phyloP scores from a whole-genome alignment of 2,797 vertebrate genomes.

The Notoglanidium macrostoma region DNA sequence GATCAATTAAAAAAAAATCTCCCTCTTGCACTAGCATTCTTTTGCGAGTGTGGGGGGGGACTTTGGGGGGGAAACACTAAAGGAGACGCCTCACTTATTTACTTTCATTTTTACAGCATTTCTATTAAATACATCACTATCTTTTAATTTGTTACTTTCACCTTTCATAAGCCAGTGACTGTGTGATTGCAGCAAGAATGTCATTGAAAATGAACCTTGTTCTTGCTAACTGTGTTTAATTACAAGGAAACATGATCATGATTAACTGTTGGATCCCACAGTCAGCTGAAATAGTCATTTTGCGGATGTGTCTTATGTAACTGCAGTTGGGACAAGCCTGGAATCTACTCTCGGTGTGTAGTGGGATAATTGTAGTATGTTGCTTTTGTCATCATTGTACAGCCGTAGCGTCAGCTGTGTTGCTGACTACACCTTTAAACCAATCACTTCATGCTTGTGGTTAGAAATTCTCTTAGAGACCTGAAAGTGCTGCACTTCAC shows the following conservation, averaged over 20 bases:
- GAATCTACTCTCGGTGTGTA: not conserved
- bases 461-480: not conserved
- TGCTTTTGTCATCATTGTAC: not conserved
- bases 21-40: not conserved
- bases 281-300: not conserved
- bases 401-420: not conserved
- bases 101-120: not conserved
- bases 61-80: not conserved
- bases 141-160: not conserved
- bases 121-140: not conserved
- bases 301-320: not conserved
- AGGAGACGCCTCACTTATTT: too few species aligned
- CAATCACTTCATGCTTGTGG: not conserved
- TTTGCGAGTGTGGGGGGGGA: too few species aligned
- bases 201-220: not conserved
- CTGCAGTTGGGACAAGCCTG: not conserved
- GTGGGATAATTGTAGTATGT: not conserved
- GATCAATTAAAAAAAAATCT: not conserved
- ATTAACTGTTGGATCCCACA: not conserved
- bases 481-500: conserved; percentile 14
- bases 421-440: not conserved
- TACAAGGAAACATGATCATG: not conserved
- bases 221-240: not conserved
- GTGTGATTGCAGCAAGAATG: not conserved
- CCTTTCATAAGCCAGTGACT: not conserved